phyloP scores from a whole-genome alignment of 2,797 vertebrate genomes.

The Brotula barbata region DNA sequence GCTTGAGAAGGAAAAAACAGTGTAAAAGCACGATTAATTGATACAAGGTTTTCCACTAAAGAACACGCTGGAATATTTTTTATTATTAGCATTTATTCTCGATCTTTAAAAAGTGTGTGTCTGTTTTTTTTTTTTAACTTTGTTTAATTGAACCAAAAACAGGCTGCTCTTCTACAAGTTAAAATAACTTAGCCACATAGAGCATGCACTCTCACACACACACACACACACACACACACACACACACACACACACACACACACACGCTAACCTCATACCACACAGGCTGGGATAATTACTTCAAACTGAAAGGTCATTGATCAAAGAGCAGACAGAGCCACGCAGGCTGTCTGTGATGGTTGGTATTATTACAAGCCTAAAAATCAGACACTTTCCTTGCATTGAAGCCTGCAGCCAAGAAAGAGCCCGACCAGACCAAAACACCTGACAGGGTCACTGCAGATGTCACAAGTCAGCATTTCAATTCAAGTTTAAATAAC shows the following conservation, averaged over 20 bases:
- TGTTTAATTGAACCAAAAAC: too few relatives aligned
- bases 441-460: constrained; percentile 31
- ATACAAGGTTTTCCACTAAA: not conserved
- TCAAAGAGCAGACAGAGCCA: constrained; percentile 70
- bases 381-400: constrained; percentile 56
- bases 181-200: too few relatives aligned
- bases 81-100: too few relatives aligned
- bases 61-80: too few relatives aligned
- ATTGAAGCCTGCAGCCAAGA: constrained; percentile 71
- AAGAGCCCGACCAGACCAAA: constrained; percentile 45
- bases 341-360: constrained; percentile 58
- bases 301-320: constrained; percentile 72
- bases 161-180: too few relatives aligned
- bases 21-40: not conserved
- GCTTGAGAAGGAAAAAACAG: not conserved
- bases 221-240: constrained; percentile 2
- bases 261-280: constrained; percentile 23
- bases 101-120: too few relatives aligned
- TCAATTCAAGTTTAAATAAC: constrained; percentile 40
- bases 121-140: too few relatives aligned
- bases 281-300: constrained; percentile 66
- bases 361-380: constrained; percentile 53
- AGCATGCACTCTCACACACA: constrained; percentile 1
- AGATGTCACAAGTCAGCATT: constrained; percentile 56
- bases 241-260: not conserved